Evolutionary conservation across 1,140 invertebrate species (phyloP), one percentile per base, ranked within the genome.

Genomic region (Tetragonula clypearis): DNA sequence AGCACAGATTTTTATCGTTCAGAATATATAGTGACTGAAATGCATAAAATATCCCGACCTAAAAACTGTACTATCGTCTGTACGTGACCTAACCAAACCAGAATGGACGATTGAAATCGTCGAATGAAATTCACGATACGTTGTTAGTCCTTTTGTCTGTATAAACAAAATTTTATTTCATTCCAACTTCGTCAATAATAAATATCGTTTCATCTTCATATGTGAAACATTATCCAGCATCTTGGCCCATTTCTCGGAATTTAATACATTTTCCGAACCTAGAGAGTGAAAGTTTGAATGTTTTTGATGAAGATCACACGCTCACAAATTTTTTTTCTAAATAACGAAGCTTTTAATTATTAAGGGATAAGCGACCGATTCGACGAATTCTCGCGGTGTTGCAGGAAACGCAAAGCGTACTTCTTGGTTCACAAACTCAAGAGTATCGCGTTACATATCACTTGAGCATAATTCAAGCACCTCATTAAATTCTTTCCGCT

Each of bases 391-490:
- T 11, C 17, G 2, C 26, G 74, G 23, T 17, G 8, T 49, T n/a
- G 30, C 8, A 21, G n/a, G 12, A 26, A 23, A 35, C 41, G 41
- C 11, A 66, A 30, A 79, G n/a, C 35, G 11, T 19, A 53, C n/a
- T 79, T 65, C 41, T 11, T 9, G n/a, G n/a, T 66, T 66, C 62
- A 30, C 53, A 53, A 19, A 9, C 41, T 66, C 62, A 53, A 79
- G 49, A 19, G 62, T 66, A 66, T 79, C 62, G 62, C n/a, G 15
- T 66, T 66, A 66, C 76, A 17, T 23, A 23, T 17, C 60, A 30
- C n/a, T 66, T 66, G 41, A 79, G n/a, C n/a, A 62, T n/a, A 35
- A n/a, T 41, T 65, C 60, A 35, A 66, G 76, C n/a, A 78, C 58
- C 60, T 66, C 41, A 53, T 66, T 79, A 30, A 53, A 79, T 79